Percentiles rank a stretch among this genome's conserved stretches.
Evolutionary conservation across 2,113 vertebrate genomes (phyloP).

Genomic region (Tinamus guttatus): DNA sequence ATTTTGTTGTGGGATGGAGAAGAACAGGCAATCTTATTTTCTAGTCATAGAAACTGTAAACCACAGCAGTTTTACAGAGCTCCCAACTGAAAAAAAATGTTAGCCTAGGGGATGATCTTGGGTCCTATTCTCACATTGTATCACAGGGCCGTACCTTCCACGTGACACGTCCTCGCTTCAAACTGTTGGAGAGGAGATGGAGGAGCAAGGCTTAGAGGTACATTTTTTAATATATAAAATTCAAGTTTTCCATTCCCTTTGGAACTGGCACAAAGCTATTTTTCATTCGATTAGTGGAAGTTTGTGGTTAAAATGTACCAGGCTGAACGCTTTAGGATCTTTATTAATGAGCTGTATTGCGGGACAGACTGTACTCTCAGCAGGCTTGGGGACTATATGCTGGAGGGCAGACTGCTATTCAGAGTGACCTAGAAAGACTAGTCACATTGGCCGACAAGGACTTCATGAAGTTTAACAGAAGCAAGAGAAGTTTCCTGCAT

Average conservation of each 20-base stretch:
- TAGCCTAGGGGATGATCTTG: background rate
- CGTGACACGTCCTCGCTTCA: background rate
- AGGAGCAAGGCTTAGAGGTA: fast-evolving
- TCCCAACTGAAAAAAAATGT: background rate
- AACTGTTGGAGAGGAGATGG: background rate
- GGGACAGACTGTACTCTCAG: background rate
- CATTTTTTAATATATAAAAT: background rate
- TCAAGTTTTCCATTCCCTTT: background rate
- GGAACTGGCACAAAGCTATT: background rate
- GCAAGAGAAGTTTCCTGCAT: background rate
- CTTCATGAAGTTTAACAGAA: background rate
- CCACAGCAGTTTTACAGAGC: background rate
- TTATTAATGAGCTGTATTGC: background rate
- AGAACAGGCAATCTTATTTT: background rate
- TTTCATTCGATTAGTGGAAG: background rate
- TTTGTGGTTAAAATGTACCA: background rate
- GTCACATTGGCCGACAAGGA: background rate
- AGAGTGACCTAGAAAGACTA: background rate
- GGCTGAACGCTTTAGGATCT: background rate
- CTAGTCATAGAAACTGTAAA: background rate
- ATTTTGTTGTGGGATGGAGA: background rate
- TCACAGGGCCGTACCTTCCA: background rate
- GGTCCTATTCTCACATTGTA: background rate
- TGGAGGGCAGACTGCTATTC: background rate
- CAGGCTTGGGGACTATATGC: background rate